phyloP scores from a whole-genome alignment of 1,140 invertebrate genomes.

The Drosophila pandora region DNA sequence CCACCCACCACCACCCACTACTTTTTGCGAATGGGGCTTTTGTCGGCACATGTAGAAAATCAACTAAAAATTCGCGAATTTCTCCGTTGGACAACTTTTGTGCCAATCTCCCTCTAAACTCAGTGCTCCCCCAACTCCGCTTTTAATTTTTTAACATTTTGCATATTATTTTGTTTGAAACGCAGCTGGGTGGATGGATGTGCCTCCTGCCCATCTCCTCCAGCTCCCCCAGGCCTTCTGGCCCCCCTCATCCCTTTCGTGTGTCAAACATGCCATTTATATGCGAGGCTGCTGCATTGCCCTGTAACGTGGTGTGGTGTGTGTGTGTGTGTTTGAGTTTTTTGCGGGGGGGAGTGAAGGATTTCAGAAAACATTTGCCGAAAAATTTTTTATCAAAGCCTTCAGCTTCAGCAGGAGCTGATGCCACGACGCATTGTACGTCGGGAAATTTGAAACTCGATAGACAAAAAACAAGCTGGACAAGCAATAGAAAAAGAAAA shows the following conservation, averaged over 20 bases:
- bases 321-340: neutral
- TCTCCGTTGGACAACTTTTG: conserved; percentile 62
- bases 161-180: conserved; percentile 80
- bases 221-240: neutral
- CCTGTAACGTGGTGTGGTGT: conserved; percentile 30
- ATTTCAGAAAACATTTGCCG: conserved; percentile 76
- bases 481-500: conserved; percentile 80
- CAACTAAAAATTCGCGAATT: conserved; percentile 81
- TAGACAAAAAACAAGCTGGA: conserved; percentile 69
- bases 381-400: conserved; percentile 80
- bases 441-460: conserved; percentile 79
- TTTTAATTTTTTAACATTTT: conserved; percentile 81
- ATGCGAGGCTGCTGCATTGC: conserved; percentile 70
- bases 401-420: conserved; percentile 74
- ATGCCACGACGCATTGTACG: conserved; percentile 69
- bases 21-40: neutral
- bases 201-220: neutral
- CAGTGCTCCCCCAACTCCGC: conserved; percentile 22
- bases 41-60: conserved; percentile 60
- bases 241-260: conserved; percentile 29
- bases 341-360: conserved; percentile 43
- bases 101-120: conserved; percentile 43
- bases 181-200: conserved; percentile 35
- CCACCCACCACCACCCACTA: neutral
- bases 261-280: conserved; percentile 81